Conservation (phyloP, 2,888 invertebrate genomes). For the Caenorhabditis afra region DNA sequence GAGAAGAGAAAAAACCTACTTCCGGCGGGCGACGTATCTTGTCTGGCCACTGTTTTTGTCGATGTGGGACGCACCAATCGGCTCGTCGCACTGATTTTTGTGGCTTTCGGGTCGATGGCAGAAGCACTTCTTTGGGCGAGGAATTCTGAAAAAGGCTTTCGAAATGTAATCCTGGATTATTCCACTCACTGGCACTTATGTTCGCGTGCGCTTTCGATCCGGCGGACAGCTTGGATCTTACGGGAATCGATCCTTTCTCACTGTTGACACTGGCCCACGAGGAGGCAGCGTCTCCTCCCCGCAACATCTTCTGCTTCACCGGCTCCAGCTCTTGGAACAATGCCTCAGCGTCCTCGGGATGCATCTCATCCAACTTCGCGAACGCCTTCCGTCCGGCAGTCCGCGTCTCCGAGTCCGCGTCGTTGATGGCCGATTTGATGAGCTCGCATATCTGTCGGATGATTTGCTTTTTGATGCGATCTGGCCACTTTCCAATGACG, state of each 20-base stretch:
- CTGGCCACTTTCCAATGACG: constrained; percentile 40
- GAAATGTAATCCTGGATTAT: background rate
- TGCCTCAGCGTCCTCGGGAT: constrained; percentile 50
- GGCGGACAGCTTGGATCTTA: constrained; percentile 33
- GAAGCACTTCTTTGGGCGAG: constrained; percentile 51
- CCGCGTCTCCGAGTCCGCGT: constrained; percentile 50
- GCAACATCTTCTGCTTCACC: constrained; percentile 47
- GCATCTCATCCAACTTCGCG: constrained; percentile 38
- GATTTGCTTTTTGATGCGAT: constrained; percentile 47
- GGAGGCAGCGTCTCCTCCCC: constrained; percentile 51
- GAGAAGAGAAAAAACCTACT: constrained; percentile 19
- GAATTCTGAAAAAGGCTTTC: constrained; percentile 45
- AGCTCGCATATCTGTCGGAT: constrained; percentile 57
- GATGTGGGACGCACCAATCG: constrained; percentile 41
- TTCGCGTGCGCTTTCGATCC: constrained; percentile 37
- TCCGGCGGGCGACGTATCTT: constrained; percentile 45
- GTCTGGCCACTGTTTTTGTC: constrained; percentile 43
- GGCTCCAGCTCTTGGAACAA: constrained; percentile 37
- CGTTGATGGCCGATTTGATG: constrained; percentile 46
- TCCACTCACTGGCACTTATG: constrained; percentile 47
- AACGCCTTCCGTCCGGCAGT: constrained; percentile 44
- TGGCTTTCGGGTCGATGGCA: constrained; percentile 47
- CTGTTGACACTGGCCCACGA: constrained; percentile 55
- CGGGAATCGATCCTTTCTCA: constrained; percentile 45
- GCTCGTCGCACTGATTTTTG: constrained; percentile 20